These are phyloP conservation scores for Platyrinchus mystaceus DNA, from an alignment of 2,797 vertebrate genomes.

Conservation along the genomic window DNA sequence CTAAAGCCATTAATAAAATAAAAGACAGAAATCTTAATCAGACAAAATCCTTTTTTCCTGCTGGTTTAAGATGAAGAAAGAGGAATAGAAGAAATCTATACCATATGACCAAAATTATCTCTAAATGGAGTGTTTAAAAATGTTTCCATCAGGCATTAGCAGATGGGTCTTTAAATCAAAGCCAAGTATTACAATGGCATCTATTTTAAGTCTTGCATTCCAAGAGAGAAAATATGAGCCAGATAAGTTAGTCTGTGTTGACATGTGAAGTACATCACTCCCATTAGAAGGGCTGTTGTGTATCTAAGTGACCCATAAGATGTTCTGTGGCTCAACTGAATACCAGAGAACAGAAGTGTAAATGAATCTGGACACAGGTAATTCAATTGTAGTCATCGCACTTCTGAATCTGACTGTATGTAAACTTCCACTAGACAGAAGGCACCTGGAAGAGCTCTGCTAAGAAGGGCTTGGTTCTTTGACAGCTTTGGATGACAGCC, in stretches of 20 bases:
- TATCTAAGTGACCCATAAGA: constrained; percentile 37
- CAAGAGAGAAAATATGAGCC: constrained; percentile 46
- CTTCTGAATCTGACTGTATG: constrained; percentile 12
- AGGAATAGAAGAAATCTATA: constrained; percentile 4
- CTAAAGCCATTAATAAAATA: background rate
- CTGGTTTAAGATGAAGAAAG: background rate
- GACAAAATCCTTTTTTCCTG: background rate
- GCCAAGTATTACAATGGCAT: constrained; percentile 57
- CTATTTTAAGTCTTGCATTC: constrained; percentile 57
- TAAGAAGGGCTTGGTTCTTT: constrained; percentile 33
- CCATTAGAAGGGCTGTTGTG: background rate
- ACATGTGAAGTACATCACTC: constrained; percentile 41
- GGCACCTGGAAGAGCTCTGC: constrained; percentile 52
- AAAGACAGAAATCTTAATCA: background rate
- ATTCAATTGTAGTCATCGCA: background rate
- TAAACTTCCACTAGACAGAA: constrained; percentile 25
- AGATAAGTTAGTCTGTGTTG: constrained; percentile 59
- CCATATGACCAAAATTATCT: constrained; percentile 37
- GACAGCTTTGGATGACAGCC: constrained; percentile 57
- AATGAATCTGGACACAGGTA: background rate
- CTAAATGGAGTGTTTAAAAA: constrained; percentile 43
- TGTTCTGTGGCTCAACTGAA: constrained; percentile 20
- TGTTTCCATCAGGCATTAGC: constrained; percentile 52
- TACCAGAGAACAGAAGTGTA: background rate
- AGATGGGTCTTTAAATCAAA: constrained; percentile 52